Conservation (phyloP, 2,888 invertebrate species). For the Pinctada fucata region DNA sequence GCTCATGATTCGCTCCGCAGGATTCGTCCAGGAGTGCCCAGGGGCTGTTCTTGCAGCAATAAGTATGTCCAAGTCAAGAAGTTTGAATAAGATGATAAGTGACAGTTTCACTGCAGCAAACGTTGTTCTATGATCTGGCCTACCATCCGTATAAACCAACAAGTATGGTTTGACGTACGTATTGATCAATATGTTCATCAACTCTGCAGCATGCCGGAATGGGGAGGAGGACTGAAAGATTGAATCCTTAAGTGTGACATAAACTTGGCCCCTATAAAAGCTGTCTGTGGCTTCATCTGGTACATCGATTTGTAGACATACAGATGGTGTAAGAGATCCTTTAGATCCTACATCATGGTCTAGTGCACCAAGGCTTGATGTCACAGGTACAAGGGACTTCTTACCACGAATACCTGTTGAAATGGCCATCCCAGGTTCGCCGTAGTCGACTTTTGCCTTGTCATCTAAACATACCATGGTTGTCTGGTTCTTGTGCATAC, state of each 20-base stretch:
- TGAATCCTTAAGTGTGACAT: slow-evolving; percentile 42
- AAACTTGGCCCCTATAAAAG: slow-evolving; percentile 45
- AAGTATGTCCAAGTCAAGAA: slow-evolving; percentile 29
- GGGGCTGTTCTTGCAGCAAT: slow-evolving; percentile 45
- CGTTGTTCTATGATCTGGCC: slow-evolving; percentile 37
- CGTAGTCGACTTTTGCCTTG: slow-evolving; percentile 47
- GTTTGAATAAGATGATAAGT: slow-evolving; percentile 32
- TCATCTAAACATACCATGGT: slow-evolving; percentile 44
- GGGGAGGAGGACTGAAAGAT: slow-evolving; percentile 38
- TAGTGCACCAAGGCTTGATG: neutral
- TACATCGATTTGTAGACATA: slow-evolving; percentile 35
- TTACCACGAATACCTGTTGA: slow-evolving; percentile 38
- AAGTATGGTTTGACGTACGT: neutral
- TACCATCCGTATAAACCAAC: slow-evolving; percentile 29
- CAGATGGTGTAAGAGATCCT: slow-evolving; percentile 13
- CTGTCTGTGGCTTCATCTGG: slow-evolving; percentile 34
- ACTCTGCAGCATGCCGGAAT: slow-evolving; percentile 27
- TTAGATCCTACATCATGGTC: slow-evolving; percentile 7
- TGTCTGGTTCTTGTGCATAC: neutral
- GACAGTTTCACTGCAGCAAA: slow-evolving; percentile 36
- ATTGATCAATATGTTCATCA: slow-evolving; percentile 6
- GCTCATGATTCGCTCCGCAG: slow-evolving; percentile 49
- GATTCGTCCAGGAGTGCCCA: slow-evolving; percentile 45
- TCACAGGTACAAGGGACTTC: neutral
- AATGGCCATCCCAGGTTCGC: slow-evolving; percentile 41